Evolutionary conservation across 92 coral and sea anemone genomes (phyloP), one percentile per base, ranked within the genome.

Genomic region (Diadumene lineata): DNA sequence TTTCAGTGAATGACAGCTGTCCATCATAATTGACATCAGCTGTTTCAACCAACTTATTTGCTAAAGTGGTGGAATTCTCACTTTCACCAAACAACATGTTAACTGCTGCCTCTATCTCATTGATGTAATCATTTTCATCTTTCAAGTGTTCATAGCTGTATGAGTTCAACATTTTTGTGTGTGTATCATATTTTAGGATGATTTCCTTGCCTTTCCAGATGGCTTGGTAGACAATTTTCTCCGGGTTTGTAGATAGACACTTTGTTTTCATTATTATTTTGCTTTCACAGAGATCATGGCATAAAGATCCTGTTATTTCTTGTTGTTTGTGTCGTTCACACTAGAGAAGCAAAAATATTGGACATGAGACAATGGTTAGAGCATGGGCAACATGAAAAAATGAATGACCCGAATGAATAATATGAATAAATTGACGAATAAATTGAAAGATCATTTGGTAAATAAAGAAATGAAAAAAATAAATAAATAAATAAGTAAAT

Each of bases 1-100:
- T 74, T 56, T 91, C 97, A n/a, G 75, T 18, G 1, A 33, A 56
- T 21, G 90, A 69, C 57, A 87, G 50, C n/a, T 46, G 61, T 34
- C 81, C 85, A 76, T 91, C 88, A 25, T 66, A 34, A 55, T 87
- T 61, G n/a, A 68, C 84, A 70, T 91, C 92, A 31, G 83, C 85
- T n/a, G 66, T 79, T 18, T 66, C 28, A 28, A 65, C n/a, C 3
- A 91, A 64, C 23, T 29, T 31, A 0, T 57, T 62, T 50, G 69
- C 68, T 13, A 84, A 61, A 15, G 31, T 38, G 27, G 70, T 31
- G 71, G 92, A 91, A 31, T 87, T 73, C 17, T 85, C 50, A 70
- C 97, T 87, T 34, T 79, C 79, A 56, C 85, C 88, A 79, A 87
- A 87, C 55, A 77, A 38, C 55, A 44, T 60, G 11, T 64, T 57